phyloP scores from a whole-genome alignment of 2,113 vertebrate species.

The Papio anubis region DNA sequence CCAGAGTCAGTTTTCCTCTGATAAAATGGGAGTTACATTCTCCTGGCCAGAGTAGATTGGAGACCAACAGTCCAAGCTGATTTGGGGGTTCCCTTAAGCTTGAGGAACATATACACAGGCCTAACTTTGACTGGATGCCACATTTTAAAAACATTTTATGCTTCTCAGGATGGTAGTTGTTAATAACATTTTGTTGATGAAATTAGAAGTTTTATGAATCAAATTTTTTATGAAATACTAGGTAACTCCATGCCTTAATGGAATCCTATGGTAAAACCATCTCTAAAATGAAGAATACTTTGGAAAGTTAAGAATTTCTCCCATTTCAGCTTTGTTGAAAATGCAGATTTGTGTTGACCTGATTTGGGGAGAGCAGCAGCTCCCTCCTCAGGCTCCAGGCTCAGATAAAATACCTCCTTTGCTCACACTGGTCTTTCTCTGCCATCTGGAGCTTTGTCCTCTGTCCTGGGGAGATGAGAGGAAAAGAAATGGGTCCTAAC shows the following conservation, averaged over 20 bases:
- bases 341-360: background rate
- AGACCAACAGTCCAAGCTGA: background rate
- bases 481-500: background rate
- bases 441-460: background rate
- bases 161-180: background rate
- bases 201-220: background rate
- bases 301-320: background rate
- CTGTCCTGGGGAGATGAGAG: background rate
- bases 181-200: constrained; percentile 31
- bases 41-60: background rate
- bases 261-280: background rate
- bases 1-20: background rate
- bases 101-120: background rate
- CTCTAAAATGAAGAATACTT: background rate
- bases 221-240: background rate
- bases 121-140: background rate
- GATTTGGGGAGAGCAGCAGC: background rate
- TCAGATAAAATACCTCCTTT: constrained; percentile 5
- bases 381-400: background rate
- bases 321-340: background rate
- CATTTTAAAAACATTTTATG: background rate
- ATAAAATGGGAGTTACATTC: background rate
- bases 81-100: background rate
- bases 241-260: background rate
- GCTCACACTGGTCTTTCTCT: background rate